Conservation (phyloP, 2,797 vertebrate genomes). For the Leuciscus waleckii region DNA sequence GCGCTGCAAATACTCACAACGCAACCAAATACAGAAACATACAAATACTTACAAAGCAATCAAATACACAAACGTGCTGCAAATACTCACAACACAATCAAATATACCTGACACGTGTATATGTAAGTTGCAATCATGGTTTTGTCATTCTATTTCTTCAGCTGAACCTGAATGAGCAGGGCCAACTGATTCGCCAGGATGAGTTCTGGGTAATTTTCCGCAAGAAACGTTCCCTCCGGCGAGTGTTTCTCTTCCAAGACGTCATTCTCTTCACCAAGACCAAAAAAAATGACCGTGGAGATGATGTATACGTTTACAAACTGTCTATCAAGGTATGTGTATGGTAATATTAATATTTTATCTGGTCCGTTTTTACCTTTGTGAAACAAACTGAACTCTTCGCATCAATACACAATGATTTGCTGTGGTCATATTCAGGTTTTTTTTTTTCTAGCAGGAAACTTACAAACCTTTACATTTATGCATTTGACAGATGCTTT, state of each 20-base stretch:
- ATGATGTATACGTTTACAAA: slow-evolving; percentile 83
- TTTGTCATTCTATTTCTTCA: slow-evolving; percentile 50
- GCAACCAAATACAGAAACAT: too few species aligned
- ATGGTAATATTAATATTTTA: background rate
- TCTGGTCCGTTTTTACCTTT: background rate
- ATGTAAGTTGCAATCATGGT: background rate
- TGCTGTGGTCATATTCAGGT: background rate
- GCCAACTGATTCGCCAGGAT: slow-evolving; percentile 80
- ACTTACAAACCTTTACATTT: background rate
- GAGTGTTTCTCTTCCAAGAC: slow-evolving; percentile 83
- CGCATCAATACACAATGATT: background rate
- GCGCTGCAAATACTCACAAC: too few species aligned
- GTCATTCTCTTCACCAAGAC: slow-evolving; percentile 85
- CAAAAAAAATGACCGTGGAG: slow-evolving; percentile 77
- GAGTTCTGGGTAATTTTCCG: slow-evolving; percentile 80
- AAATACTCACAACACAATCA: too few species aligned
- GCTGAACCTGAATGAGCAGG: slow-evolving; percentile 86
- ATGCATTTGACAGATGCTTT: background rate
- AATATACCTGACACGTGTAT: background rate
- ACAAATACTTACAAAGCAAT: too few species aligned
- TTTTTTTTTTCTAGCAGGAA: background rate
- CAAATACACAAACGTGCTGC: too few species aligned
- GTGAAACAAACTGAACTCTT: background rate
- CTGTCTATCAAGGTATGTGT: slow-evolving; percentile 82
- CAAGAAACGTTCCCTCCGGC: slow-evolving; percentile 79